phyloP scores from a whole-genome alignment of 2,797 vertebrate species.

The Fundulus diaphanus region DNA sequence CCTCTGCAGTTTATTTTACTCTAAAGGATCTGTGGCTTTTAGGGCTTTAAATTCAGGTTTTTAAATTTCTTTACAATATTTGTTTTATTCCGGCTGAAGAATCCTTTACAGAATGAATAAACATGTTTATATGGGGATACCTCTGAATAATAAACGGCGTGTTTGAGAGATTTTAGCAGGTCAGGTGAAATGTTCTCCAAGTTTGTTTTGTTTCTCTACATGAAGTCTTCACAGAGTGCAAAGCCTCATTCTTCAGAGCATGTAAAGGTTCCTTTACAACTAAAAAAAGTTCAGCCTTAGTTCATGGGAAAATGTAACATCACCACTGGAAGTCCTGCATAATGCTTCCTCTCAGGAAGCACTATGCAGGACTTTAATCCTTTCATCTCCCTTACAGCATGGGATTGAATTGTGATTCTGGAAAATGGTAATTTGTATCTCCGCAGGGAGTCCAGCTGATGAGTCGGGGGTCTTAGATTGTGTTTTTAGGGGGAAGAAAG shows the following conservation, averaged over 20 bases:
- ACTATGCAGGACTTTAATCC: slow-evolving; percentile 34
- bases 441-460: slow-evolving; percentile 65
- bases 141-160: background rate
- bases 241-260: slow-evolving; percentile 34
- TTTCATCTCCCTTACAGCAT: slow-evolving; percentile 40
- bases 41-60: background rate
- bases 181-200: background rate
- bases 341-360: slow-evolving; percentile 35
- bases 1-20: background rate
- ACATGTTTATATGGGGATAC: background rate
- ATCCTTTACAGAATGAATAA: background rate
- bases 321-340: slow-evolving; percentile 39
- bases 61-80: background rate
- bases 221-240: slow-evolving; percentile 29
- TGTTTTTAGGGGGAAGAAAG: slow-evolving; percentile 39
- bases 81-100: background rate
- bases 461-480: slow-evolving; percentile 52
- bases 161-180: background rate
- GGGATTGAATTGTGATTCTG: slow-evolving; percentile 63
- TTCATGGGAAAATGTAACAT: slow-evolving; percentile 65
- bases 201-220: background rate
- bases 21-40: background rate
- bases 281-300: slow-evolving; percentile 38
- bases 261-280: slow-evolving; percentile 37
- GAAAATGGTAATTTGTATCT: slow-evolving; percentile 60